Percentiles rank a stretch among this genome's conserved stretches.
phyloP scores from a whole-genome alignment of 2,113 vertebrate species.

The Jacana jacana region DNA sequence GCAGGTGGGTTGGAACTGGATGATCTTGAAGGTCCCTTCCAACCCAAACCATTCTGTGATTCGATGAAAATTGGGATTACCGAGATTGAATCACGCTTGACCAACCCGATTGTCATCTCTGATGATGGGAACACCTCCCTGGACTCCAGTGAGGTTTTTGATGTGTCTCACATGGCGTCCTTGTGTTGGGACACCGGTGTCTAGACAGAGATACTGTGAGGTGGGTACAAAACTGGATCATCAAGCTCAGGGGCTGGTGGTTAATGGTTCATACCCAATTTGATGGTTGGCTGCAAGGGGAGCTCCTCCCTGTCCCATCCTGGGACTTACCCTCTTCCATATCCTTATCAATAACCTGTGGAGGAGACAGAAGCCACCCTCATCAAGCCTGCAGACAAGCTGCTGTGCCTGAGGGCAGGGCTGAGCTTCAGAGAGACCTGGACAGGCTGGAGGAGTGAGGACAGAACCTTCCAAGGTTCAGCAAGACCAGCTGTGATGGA shows the following conservation, averaged over 20 bases:
- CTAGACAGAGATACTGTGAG: background rate
- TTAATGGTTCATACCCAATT: background rate
- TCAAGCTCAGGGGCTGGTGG: background rate
- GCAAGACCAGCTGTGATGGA: rapidly evolving
- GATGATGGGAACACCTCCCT: background rate
- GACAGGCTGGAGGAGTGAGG: background rate
- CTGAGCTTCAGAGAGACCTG: background rate
- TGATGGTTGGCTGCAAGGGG: background rate
- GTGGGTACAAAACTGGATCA: background rate
- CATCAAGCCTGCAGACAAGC: background rate
- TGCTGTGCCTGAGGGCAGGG: background rate
- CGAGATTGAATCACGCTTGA: background rate
- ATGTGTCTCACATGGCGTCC: background rate
- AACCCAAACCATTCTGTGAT: too few relatives aligned
- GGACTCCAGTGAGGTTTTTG: background rate
- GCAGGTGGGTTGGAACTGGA: too few relatives aligned
- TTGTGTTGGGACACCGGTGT: background rate
- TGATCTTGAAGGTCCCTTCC: too few relatives aligned
- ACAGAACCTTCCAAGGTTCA: background rate
- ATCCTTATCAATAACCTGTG: background rate
- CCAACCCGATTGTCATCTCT: background rate
- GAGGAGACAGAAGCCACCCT: background rate
- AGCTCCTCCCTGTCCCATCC: background rate
- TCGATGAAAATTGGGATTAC: background rate
- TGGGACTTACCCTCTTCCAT: background rate